Evolutionary conservation across 2,888 invertebrate genomes (phyloP), one percentile per base, ranked within the genome.

Genomic region (Parthenolecanium corni): DNA sequence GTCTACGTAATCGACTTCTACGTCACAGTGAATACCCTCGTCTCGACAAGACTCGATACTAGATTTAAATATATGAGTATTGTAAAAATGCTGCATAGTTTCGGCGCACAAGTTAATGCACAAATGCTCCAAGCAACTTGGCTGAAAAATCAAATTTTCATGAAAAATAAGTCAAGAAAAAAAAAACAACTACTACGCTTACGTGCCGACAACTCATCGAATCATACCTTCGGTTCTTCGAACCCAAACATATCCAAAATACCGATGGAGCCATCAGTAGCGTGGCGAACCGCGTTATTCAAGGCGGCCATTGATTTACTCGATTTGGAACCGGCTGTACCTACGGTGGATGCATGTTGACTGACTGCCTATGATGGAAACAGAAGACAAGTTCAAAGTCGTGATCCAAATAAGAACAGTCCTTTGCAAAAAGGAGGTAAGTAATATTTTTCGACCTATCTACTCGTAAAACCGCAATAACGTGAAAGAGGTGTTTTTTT

Each of bases 31-130:
- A 69, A 94, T 91, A 56, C 91, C 91, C 77, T 94, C 93, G 74
- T 94, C 94, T 66, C 90, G 81, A 71, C 93, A 92, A 61, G 93
- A 90, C 76, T 94, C 93, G 67, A 90, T 87, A 68, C 89, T 86
- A 21, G 90, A 89, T 75, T 93, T 93, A 76, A 95, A 94, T 69
- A 94, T 91, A 75, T 94, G 93, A 61, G 93, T 94, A 75, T 93
- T 95, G 78, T 94, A 95, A 75, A 93, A 94, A 75, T 94, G 94
- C 74, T 95, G 94, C 90, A 95, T 91, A 36, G 93, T 93, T 77
- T 95, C 95, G 0, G 94, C 92, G 75, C 93, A 93, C 66, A 95
- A 77, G 76, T 95, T 95, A 70, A 92, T 91, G 76, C 94, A 94
- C 65, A 95, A 77, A 73, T 94, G 94, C 74, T 95, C 94, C 69